Evolutionary conservation across 2,113 vertebrate genomes (phyloP).

Genomic region (Psettodes erumei): DNA sequence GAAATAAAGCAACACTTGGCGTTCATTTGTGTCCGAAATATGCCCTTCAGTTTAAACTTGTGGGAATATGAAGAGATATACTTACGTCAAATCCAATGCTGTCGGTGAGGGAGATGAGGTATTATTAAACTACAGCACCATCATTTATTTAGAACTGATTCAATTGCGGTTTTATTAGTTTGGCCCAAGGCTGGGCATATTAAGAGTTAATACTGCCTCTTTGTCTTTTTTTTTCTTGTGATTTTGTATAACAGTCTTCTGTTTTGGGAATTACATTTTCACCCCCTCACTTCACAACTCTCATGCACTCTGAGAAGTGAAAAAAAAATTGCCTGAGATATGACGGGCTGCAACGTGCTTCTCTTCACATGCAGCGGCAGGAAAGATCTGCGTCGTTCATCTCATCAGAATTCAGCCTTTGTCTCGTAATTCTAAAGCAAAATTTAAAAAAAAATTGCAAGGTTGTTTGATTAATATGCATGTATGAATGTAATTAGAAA

Average conservation of each 20-base stretch:
- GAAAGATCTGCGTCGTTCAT: not conserved
- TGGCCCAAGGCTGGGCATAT: constrained; percentile 79
- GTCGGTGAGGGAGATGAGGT: constrained; percentile 70
- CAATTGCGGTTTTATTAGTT: constrained; percentile 86
- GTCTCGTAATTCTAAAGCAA: not conserved
- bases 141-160: constrained; percentile 87
- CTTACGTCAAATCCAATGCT: constrained; percentile 50
- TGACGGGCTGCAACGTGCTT: constrained; percentile 16
- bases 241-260: constrained; percentile 77
- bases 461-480: constrained; percentile 37
- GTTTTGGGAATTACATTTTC: constrained; percentile 66
- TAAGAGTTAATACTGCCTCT: constrained; percentile 81
- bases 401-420: not conserved
- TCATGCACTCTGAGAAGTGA: constrained; percentile 44
- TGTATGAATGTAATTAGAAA: constrained; percentile 51
- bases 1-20: constrained; percentile 25
- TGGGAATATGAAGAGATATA: constrained; percentile 65
- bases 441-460: no score
- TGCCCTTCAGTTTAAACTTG: constrained; percentile 52
- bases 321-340: constrained; percentile 45
- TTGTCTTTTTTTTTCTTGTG: constrained; percentile 73
- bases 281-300: constrained; percentile 55
- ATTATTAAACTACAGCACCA: constrained; percentile 81
- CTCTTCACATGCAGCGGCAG: constrained; percentile 8
- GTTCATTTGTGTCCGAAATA: constrained; percentile 44